These are phyloP conservation scores for Lutjanus argentimaculatus DNA, from an alignment of 2,797 vertebrate species.

Conservation along the genomic window DNA sequence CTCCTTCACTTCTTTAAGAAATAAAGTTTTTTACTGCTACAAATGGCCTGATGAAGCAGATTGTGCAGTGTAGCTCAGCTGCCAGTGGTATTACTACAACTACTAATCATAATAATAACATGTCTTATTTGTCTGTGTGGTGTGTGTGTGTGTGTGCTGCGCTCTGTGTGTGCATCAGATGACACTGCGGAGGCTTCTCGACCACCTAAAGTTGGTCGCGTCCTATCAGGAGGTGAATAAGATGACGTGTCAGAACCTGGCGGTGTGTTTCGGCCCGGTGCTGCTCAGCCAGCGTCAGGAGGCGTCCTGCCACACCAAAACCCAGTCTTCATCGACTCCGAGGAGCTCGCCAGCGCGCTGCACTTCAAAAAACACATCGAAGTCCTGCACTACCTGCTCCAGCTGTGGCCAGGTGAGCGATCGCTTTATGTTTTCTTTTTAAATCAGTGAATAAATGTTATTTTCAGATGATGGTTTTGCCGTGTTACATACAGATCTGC, in stretches of 20 bases:
- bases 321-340: constrained; percentile 95
- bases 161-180: constrained; percentile 82
- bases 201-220: constrained; percentile 96
- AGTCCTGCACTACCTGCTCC: constrained; percentile 97
- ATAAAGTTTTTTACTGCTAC: not conserved
- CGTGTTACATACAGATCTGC: too few relatives aligned
- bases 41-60: not conserved
- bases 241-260: constrained; percentile 99
- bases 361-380: constrained; percentile 99
- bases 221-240: constrained; percentile 96
- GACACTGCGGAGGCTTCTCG: constrained; percentile 93
- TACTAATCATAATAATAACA: constrained; percentile 65
- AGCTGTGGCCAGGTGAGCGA: constrained; percentile 95
- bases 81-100: constrained; percentile 20
- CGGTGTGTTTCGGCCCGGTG: constrained; percentile 97
- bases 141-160: constrained; percentile 28
- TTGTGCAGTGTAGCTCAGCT: constrained; percentile 21
- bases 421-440: not conserved
- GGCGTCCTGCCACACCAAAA: constrained; percentile 92
- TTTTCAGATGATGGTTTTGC: not conserved
- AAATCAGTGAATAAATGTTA: not conserved
- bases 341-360: constrained; percentile 96
- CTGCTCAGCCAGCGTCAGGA: constrained; percentile 96
- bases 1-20: not conserved
- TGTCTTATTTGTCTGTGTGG: constrained; percentile 41